These are phyloP conservation scores for Chaenogobius annularis DNA, from an alignment of 2,113 vertebrate genomes.

Conservation along the genomic window DNA sequence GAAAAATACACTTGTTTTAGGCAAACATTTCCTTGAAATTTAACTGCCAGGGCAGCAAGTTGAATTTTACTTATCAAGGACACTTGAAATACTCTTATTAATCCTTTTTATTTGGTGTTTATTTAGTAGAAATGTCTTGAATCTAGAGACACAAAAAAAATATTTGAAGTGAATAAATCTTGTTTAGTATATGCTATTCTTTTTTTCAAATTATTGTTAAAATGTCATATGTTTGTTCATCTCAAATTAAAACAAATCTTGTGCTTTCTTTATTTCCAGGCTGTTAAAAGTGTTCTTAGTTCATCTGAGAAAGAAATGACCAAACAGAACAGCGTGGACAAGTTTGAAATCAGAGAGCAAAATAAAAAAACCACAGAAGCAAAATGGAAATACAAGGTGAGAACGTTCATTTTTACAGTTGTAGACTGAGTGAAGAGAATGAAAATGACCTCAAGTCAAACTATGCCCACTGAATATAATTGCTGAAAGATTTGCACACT, in stretches of 20 bases:
- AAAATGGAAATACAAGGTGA: constrained; percentile 99
- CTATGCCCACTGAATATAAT: constrained; percentile 12
- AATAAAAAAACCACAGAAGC: constrained; percentile 96
- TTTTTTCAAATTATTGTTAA: no score
- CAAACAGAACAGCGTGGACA: constrained; percentile 88
- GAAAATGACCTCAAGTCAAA: constrained; percentile 20
- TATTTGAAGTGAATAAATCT: neutral
- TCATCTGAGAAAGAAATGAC: constrained; percentile 84
- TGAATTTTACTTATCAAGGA: no score
- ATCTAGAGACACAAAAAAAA: no score
- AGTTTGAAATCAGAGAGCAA: constrained; percentile 92
- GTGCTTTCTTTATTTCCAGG: constrained; percentile 67
- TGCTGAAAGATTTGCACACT: constrained; percentile 55
- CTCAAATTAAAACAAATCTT: neutral
- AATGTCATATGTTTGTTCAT: neutral
- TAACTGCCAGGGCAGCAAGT: no score
- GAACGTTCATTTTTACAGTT: neutral
- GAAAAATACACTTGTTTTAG: no score
- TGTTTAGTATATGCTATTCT: no score
- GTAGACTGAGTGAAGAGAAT: constrained; percentile 31
- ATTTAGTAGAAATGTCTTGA: no score
- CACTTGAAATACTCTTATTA: no score
- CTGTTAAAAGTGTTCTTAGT: constrained; percentile 86
- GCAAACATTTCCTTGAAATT: no score
- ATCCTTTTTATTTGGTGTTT: no score